Base-by-base conservation (phyloP, 53 echinoderm and acorn worm species). In the Patiria pectinifera region DNA sequence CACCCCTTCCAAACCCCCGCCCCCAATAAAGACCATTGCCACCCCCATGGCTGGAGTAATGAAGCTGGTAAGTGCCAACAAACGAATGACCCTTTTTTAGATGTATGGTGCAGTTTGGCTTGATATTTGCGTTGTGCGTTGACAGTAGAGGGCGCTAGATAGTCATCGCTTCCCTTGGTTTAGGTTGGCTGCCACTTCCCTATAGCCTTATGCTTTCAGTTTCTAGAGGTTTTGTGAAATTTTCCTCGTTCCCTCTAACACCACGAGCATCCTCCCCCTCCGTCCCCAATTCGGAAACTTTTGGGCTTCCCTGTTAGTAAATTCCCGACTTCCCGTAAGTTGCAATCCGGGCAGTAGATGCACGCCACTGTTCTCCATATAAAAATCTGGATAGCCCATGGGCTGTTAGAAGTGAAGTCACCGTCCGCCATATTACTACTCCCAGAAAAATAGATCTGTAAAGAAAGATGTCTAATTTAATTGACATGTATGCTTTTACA, bases 31-130 rank as follows among this genome's bases (percentile, higher is more conserved):
- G 89, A 89, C 89, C 60, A 89, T 89, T 24, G 89, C 78, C 26
- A 89, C 89, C 35, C 89, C 78, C 62, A 62, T 89, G 89, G 89
- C 89, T 89, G 89, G 89, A 89, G 89, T 89, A 26, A 89, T 89
- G 89, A 89, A 89, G 53, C 25, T 89, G 89, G 89, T 89, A 89
- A 89, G 89, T 89, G 49, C 43, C 22, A 84, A 63, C 84, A 35
- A 79, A 43, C 53, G 53, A 53, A 53, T 53, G 53, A 53, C 53
- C 53, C 53, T 1, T 53, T 53, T 53, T 53, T 35, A 35, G 23
- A 58, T 44, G 25, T 83, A 5, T 59, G 23, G 16, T 24, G 74
- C 5, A n/a, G 24, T 24, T 74, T 74, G 69, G 22, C 22, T 74
- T 74, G 9, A 24, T 74, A 66, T 66, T 66, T 74, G 24, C 6